Evolutionary conservation across 1,140 invertebrate genomes (phyloP), one percentile per base, ranked within the genome.

Genomic region (Ganaspis sp.): DNA sequence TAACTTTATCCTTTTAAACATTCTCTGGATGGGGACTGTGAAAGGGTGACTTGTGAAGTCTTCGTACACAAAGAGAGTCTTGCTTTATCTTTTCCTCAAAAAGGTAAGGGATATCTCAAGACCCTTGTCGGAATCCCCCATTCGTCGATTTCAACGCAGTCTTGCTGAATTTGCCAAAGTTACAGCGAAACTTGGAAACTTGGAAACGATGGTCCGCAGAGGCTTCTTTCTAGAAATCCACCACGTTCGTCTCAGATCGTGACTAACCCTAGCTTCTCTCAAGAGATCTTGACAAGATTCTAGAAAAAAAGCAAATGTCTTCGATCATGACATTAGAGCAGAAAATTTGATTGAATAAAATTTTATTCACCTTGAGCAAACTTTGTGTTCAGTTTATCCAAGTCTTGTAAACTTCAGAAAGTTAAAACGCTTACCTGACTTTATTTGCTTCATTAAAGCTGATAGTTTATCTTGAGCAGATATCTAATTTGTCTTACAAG

Each of bases 181-280:
- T 84, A 78, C 81, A 77, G 73, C 49, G 79, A 83, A 88, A 88
- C 84, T 87, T 86, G 71, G 72, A 84, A 86, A 88, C 83, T 87
- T 81, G 80, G 78, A 85, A 85, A 87, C 84, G 85, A 83, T 73
- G 84, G 81, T 84, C 83, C 82, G 77, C 72, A 70, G 71, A 79
- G 82, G 77, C 79, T 83, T 83, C 75, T 83, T 78, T 79, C 76
- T 45, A 78, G 74, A 58, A 80, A 81, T 82, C 78, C 79, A 75
- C 19, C 26, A 73, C 75, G 76, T 79, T 77, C 75, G 73, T 72
- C 71, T 73, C 38, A 21, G 49, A 74, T 76, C 70, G 26, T 21
- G 78, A 74, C 78, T 78, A 45, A 75, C 73, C 77, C 69, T 70
- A 77, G 21, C 8, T 83, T 86, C 79, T 75, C 81, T 77, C 73